Conservation (phyloP, 1,140 invertebrate genomes). For the Zaprionus taronus region DNA sequence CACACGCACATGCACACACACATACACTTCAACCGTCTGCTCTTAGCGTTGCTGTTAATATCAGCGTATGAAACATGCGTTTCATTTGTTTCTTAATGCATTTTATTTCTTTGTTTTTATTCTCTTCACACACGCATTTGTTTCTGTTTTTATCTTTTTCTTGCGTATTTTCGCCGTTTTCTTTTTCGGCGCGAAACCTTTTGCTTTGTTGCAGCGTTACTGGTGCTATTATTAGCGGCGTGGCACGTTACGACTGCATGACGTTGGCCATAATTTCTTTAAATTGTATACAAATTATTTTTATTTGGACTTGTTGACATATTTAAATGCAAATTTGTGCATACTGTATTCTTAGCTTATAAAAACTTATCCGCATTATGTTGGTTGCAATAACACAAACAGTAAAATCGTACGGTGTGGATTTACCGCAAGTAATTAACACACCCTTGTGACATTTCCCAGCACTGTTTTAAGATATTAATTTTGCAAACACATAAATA, state of each 20-base stretch:
- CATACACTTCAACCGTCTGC: constrained; percentile 36
- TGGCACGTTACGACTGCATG: constrained; percentile 56
- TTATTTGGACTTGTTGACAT: not conserved
- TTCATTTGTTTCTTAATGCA: constrained; percentile 41
- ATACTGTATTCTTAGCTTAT: not conserved
- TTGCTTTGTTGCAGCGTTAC: constrained; percentile 77
- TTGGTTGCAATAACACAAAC: not conserved
- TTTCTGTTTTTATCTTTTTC: constrained; percentile 36
- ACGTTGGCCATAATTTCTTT: not conserved
- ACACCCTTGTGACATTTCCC: constrained; percentile 24
- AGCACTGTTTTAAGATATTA: constrained; percentile 3
- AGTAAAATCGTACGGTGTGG: constrained; percentile 8
- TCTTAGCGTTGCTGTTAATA: constrained; percentile 41
- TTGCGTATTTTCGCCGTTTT: constrained; percentile 60
- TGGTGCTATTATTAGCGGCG: constrained; percentile 56
- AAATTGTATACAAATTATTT: not conserved
- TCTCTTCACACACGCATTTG: constrained; percentile 28
- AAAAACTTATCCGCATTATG: not conserved
- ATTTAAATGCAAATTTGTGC: not conserved
- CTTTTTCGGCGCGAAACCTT: constrained; percentile 78
- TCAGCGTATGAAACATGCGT: constrained; percentile 16
- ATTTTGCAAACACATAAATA: not conserved
- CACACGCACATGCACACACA: constrained; percentile 25
- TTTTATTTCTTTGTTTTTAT: constrained; percentile 38
- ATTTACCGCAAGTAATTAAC: not conserved